Base-by-base conservation (phyloP, 2,888 invertebrate species). In the Mythimna impura region DNA sequence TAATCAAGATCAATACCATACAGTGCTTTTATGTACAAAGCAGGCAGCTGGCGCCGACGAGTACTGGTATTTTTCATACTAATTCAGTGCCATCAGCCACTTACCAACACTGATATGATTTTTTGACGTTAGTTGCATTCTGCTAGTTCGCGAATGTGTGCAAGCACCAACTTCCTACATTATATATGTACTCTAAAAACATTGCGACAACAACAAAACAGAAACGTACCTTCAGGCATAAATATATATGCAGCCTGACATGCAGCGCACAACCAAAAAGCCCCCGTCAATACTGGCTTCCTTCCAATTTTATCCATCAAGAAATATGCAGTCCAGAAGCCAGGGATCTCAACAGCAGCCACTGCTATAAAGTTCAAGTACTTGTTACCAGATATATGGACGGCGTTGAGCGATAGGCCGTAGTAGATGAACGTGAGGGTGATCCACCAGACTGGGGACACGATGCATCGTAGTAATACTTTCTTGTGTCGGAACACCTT, bases 341-440 rank as follows among this genome's bases (percentile, higher is more conserved):
- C 98, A 0, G 98, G 98, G 65, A 98, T 97, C 89, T 98, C 98
- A 4, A 97, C 96, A 0, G 97, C 89, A 0, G 96, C 93, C 8
- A 97, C 97, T 25, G 97, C 91, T 34, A 97, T 96, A 84, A 97
- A 98, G 91, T 97, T 97, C 30, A 97, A 65, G 87, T 97, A 97
- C 77, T 95, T 96, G 87, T 97, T 97, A 7, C 97, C 97, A 0
- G 96, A 96, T 81, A 98, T 93, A 22, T 97, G 96, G 0, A 97
- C 97, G 0, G 97, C 97, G 88, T 97, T 97, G 54, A 97, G 93
- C 0, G 97, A 97, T 63, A 98, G 89, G 0, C 98, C 97, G 83
- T 97, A 97, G 89, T 97, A 97, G 1, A 97, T 96, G 78, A 97
- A 97, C 0, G 97, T 97, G 69, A 96, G 97, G 0, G 97, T 97